Evolutionary conservation across 2,797 vertebrate genomes (phyloP), one percentile per base, ranked within the genome.

Genomic region (Micromesistius poutassou): DNA sequence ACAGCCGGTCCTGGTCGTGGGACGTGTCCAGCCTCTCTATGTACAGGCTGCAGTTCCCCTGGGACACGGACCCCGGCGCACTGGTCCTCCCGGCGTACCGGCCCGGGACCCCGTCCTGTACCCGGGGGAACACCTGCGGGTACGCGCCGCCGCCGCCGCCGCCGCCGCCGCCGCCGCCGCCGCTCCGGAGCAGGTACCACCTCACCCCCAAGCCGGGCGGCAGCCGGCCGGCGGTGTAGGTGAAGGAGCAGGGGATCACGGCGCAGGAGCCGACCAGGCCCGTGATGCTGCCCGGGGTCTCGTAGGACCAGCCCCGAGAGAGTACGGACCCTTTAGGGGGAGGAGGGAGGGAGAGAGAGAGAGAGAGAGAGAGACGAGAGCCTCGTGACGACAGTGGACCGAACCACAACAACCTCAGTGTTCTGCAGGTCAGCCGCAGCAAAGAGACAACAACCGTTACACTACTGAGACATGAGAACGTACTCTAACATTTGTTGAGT

Each of bases 101-200:
- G 5, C 1, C n/a, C n/a, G n/a, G 25, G 14, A 79, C 36, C 8
- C 85, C n/a, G 0, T 0, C 9, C 5, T 73, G 30, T n/a, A 9
- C 1, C 76, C 46, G 1, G 0, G 76, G 81, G 38, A 70, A 91
- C n/a, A 91, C 88, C 68, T 82, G 30, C 12, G 78, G 76, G 30
- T 82, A 87, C 3, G 5, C 10, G n/a, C n/a, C n/a, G n/a, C n/a
- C n/a, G n/a, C n/a, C n/a, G n/a, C n/a, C n/a, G n/a, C n/a, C n/a
- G n/a, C n/a, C n/a, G n/a, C n/a, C n/a, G n/a, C n/a, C n/a, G n/a
- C n/a, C n/a, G n/a, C n/a, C n/a, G n/a, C n/a, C n/a, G n/a, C n/a
- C n/a, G n/a, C n/a, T n/a, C n/a, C n/a, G 80, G 42, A 82, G 87
- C 77, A 89, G 84, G 46, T 90, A 93, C 90, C 92, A 92, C 35